Base-by-base conservation (phyloP, 2,113 vertebrate species). In the Morone chrysops region DNA sequence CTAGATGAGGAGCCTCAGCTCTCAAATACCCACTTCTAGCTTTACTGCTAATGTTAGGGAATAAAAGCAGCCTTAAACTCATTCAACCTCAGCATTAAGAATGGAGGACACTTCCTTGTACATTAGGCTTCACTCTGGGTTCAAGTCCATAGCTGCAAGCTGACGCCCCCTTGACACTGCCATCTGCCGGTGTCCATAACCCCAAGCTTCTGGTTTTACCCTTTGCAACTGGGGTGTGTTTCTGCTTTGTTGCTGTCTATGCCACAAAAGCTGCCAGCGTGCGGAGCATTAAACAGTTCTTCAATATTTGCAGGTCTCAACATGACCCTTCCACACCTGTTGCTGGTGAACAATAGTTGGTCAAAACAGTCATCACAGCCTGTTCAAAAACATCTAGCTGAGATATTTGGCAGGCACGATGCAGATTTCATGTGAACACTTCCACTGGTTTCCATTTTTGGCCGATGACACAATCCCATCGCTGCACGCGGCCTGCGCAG, bases 251-350 rank as follows among this genome's bases (percentile, higher is more conserved):
- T 38, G 8, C n/a, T 11, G 47, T 43, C 67, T 14, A 45, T 83
- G 25, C 41, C 59, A 77, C 61, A 57, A 50, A 50, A 43, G 62
- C 43, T 14, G 60, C 79, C 13, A 65, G 48, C 17, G 59, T 50
- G 60, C 51, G 72, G 38, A 77, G 38, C 66, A 68, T 83, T 75
- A 17, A 71, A 57, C 70, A 80, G 45, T 70, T 87, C 57, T 38
- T 69, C 25, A 41, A 63, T 36, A 36, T 75, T 62, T 84, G 73
- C 91, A 93, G 80, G 92, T 91, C 75, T 82, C 72, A 90, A 93
- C 93, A 92, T 36, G 89, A 87, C 75, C 53, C 47, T 63, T 87
- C 80, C 78, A 90, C 87, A 92, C 87, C 91, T 91, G 89, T 76
- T 92, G 87, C 62, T 75, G 63, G 53, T 36, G 54, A 88, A 87